phyloP scores from a whole-genome alignment of 2,113 vertebrate species.

The Neodon shergylaensis region DNA sequence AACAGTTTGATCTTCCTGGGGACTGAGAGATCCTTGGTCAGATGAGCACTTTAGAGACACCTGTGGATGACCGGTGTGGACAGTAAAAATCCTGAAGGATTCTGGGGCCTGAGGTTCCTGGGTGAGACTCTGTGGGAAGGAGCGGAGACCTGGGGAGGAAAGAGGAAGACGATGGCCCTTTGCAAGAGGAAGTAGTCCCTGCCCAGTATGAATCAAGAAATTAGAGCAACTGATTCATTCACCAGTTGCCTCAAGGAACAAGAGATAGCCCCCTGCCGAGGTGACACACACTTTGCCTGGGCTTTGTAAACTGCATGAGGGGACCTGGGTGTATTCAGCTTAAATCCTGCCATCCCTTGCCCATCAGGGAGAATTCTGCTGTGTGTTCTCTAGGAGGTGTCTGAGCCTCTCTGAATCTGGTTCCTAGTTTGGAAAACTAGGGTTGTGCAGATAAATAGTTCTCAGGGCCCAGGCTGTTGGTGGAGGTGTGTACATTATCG shows the following conservation, averaged over 20 bases:
- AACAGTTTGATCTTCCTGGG: neutral
- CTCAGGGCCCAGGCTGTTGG: neutral
- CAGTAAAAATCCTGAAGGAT: neutral
- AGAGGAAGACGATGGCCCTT: neutral
- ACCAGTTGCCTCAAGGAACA: neutral
- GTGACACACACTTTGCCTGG: accelerated
- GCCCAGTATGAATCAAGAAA: neutral
- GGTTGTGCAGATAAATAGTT: neutral
- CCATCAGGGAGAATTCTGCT: neutral
- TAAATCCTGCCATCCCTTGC: neutral
- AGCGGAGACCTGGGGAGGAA: neutral
- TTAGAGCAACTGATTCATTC: neutral
- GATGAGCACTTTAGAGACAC: neutral
- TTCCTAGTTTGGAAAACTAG: neutral
- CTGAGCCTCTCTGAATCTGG: neutral
- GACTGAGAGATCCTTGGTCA: neutral
- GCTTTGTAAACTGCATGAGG: neutral
- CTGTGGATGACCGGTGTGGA: neutral
- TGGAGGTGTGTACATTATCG: neutral
- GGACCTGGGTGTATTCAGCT: neutral
- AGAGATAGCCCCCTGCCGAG: neutral
- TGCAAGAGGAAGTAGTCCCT: neutral
- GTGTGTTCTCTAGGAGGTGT: neutral
- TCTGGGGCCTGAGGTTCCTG: too few species aligned
- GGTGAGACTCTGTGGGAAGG: neutral